Base-by-base conservation (phyloP, 2,797 vertebrate genomes). In the Cuculus canorus region DNA sequence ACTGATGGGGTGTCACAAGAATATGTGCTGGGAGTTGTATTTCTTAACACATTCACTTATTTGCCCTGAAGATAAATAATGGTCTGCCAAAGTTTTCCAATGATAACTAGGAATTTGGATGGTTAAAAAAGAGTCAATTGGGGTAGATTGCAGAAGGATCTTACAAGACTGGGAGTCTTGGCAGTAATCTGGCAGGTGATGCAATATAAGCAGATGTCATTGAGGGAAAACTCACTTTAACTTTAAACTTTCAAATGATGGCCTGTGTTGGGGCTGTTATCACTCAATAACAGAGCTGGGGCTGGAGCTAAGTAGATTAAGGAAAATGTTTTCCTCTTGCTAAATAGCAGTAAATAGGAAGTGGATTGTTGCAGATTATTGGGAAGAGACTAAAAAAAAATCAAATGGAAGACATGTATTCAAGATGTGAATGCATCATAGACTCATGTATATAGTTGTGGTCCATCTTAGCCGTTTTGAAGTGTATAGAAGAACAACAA, bases 121-220 rank as follows among this genome's bases (percentile, higher is more conserved):
- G 87, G 39, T 82, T 89, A 76, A 63, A 95, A 93, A 65, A n/a
- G 95, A 78, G 84, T 84, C 78, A 91, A 6, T 64, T 80, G 75
- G 89, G 64, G 50, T 59, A 41, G 54, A 66, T 85, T 94, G 95
- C 64, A 95, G 94, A 94, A 94, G 73, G 84, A 77, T 91, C 28
- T 87, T 93, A 77, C 7, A 65, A 65, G 75, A 56, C 33, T 79
- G 54, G 45, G 41, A 54, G 27, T 77, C 39, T 23, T 77, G 25
- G n/a, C 24, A 47, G 7, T 72, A 77, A 70, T 69, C 17, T 56
- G 73, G 35, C 35, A 87, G 82, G 52, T 80, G 52, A 56, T 85
- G 7, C 66, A 41, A 52, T 45, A 12, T 39, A 84, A 90, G 79
- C 5, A 2, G 7, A 1, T 73, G 78, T 76, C n/a, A 56, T 19